Base-by-base conservation (phyloP, 2,888 invertebrate species). In the Drosophila paranaensis region DNA sequence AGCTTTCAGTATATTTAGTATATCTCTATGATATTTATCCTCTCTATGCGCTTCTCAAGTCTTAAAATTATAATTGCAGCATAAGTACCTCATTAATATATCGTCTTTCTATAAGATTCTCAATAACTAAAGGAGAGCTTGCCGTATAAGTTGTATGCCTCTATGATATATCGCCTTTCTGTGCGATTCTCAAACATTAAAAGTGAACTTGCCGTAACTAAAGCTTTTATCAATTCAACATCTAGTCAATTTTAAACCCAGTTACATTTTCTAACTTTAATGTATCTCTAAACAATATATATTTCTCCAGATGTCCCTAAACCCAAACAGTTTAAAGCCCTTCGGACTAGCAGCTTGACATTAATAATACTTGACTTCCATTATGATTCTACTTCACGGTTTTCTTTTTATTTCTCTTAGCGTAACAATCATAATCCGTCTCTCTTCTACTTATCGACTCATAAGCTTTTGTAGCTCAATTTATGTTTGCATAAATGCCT, bases 391-490 rank as follows among this genome's bases (percentile, higher is more conserved):
- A 6, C 6, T 45, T 46, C 14, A 14, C 3, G 2, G 3, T 46
- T 14, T 27, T 14, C 27, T n/a, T 48, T n/a, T 48, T 27, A n/a
- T 30, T n/a, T 6, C 46, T 25, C 46, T 27, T 46, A 9, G 14
- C 13, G 5, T n/a, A 46, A 30, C 25, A 46, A 10, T 14, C 14
- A 46, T 14, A 40, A 40, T 2, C n/a, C n/a, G 40, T 8, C n/a
- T 40, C 40, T 8, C 8, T 40, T 2, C n/a, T n/a, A 2, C 8
- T 40, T 40, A 40, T 40, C n/a, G 10, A 40, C n/a, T 14, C n/a
- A 8, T n/a, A 46, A 8, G 14, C 25, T 46, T 45, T 46, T 46
- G 48, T 30, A 30, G 48, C n/a, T 48, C 48, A 48, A n/a, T 30
- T 30, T n/a, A 30, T 20, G 20, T 43, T 43, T 43, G 43, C 30